Evolutionary conservation across 2,888 invertebrate genomes (phyloP), one percentile per base, ranked within the genome.

Genomic region (Rambutsinella grinnellia): DNA sequence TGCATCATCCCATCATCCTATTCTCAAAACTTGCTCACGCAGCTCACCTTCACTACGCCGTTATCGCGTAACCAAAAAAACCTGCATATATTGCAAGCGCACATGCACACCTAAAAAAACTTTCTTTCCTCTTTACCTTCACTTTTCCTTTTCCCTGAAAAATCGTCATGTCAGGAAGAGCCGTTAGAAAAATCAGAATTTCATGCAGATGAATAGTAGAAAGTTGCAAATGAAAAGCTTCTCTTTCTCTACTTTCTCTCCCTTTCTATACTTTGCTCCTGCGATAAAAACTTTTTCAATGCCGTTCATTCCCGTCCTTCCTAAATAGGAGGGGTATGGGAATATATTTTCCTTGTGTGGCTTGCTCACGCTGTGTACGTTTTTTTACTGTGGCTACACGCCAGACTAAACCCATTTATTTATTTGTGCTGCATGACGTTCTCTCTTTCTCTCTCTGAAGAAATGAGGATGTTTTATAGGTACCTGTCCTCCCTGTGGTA

Each of bases 151-250:
- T 21, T 21, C 53, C 21, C 23, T 66, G 77, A 80, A 68, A 79
- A 80, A 78, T 75, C 71, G 79, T 79, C 76, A 72, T 78, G 79
- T 79, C 79, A 81, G 66, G 67, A 79, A 58, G 54, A 67, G n/a
- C 57, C 57, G 68, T 62, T 71, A 79, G 79, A 79, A 79, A 80
- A 79, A 82, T 82, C 77, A 78, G 78, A 76, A 79, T 82, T 80
- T 80, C 80, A 82, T 82, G 79, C 76, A 80, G 82, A 82, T 79
- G 79, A 79, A 80, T 80, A 80, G 80, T 61, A 61, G 62, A 67
- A 79, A 78, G 76, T 81, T 76, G 74, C 74, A 72, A 78, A 79
- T 81, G 78, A 79, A 79, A 81, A 68, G 77, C 71, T 70, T 75
- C 68, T 70, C 57, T 54, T 68, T 63, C 46, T 66, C 62, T 47